Conservation (phyloP, 2,113 vertebrate genomes). For the Saccopteryx bilineata region DNA sequence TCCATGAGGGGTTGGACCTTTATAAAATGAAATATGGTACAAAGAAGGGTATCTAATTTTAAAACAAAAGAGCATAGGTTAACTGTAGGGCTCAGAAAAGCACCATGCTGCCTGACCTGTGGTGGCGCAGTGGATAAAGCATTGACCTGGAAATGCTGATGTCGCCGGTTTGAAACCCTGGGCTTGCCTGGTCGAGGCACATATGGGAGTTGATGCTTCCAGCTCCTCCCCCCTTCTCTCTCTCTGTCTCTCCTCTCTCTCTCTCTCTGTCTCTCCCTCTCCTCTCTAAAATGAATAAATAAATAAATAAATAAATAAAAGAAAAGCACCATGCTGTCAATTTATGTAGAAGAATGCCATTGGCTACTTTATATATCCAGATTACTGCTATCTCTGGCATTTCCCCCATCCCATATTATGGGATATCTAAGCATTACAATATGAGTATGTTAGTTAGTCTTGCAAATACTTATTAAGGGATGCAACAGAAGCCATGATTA, state of each 20-base stretch:
- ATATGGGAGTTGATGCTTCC: too few species aligned
- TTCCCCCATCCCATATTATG: not conserved
- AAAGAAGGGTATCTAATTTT: not conserved
- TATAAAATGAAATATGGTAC: slow-evolving; percentile 37
- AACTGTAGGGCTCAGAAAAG: not conserved
- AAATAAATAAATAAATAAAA: too few species aligned
- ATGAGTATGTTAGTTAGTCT: slow-evolving; percentile 46
- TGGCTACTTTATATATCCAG: slow-evolving; percentile 15
- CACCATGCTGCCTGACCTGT: too few species aligned
- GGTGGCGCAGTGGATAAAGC: too few species aligned
- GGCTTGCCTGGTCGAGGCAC: too few species aligned
- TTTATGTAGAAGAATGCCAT: not conserved
- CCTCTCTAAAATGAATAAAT: too few species aligned
- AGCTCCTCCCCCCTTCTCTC: too few species aligned
- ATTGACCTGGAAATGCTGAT: too few species aligned
- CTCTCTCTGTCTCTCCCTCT: too few species aligned
- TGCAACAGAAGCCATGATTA: not conserved
- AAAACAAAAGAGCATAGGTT: slow-evolving; percentile 3
- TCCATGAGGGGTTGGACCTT: not conserved
- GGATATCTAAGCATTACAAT: slow-evolving; percentile 18
- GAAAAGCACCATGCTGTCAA: not conserved
- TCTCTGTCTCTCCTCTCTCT: too few species aligned
- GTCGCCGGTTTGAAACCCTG: too few species aligned
- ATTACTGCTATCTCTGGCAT: not conserved
- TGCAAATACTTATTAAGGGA: slow-evolving; percentile 3